Conservation (phyloP, 2,888 invertebrate species). For the Drosophila eohydei region DNA sequence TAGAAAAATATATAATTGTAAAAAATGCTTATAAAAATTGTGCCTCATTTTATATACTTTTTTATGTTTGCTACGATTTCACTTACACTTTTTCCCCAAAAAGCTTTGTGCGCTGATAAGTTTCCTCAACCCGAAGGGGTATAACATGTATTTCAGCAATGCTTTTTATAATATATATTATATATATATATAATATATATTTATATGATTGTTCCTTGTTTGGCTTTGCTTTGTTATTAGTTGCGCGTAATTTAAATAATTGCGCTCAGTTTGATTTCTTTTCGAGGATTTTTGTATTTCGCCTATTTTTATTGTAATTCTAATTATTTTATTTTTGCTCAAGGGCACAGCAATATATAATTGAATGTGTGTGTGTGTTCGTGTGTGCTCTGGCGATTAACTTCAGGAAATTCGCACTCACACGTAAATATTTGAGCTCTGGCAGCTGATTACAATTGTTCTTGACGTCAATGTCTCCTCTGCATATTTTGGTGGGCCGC, state of each 20-base stretch:
- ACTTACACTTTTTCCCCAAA: conserved; percentile 47
- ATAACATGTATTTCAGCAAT: conserved; percentile 29
- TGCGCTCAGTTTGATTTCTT: conserved; percentile 26
- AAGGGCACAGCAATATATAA: conserved; percentile 24
- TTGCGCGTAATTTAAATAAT: conserved; percentile 45
- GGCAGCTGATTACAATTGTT: conserved; percentile 41
- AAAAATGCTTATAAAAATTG: conserved; percentile 21
- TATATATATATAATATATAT: conserved; percentile 8
- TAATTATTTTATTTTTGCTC: conserved; percentile 26
- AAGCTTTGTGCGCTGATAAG: background rate
- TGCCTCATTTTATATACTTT: conserved; percentile 8
- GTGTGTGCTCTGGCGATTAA: conserved; percentile 31
- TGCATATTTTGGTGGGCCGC: conserved; percentile 12
- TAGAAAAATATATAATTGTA: background rate
- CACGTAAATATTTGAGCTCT: conserved; percentile 17
- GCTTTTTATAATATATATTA: conserved; percentile 7
- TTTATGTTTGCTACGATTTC: conserved; percentile 42
- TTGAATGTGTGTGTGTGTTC: background rate
- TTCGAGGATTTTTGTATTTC: conserved; percentile 5
- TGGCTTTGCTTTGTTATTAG: conserved; percentile 43
- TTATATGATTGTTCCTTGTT: conserved; percentile 9
- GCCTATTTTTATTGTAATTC: conserved; percentile 25
- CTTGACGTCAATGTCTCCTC: conserved; percentile 45
- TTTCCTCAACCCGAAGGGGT: background rate
- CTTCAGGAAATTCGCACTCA: conserved; percentile 48